These are phyloP conservation scores for Myiotriccus ornatus DNA, from an alignment of 2,797 vertebrate species.

Conservation along the genomic window DNA sequence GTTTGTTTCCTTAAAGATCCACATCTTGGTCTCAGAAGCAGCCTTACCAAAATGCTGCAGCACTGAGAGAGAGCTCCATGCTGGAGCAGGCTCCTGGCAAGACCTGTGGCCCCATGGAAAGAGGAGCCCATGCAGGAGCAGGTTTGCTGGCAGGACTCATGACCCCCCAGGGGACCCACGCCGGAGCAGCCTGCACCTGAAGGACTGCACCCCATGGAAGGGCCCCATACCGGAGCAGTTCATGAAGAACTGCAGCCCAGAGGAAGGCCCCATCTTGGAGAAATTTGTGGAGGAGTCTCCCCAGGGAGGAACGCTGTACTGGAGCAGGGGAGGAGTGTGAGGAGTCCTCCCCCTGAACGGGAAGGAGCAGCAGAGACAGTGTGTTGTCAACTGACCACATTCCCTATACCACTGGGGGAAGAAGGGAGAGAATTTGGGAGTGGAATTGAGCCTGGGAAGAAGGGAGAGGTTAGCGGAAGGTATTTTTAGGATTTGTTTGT, in stretches of 20 bases:
- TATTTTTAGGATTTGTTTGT: not conserved
- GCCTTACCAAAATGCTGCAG: not conserved
- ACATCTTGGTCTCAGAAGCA: not conserved
- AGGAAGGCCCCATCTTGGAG: rapidly evolving
- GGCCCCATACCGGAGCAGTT: not conserved
- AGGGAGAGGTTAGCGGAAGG: not conserved
- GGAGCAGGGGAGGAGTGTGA: not conserved
- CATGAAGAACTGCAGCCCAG: not conserved
- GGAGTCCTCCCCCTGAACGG: not conserved
- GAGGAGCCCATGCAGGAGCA: not conserved
- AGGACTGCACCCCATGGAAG: not conserved
- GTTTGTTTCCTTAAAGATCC: not conserved
- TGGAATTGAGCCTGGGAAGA: not conserved
- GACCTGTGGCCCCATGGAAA: not conserved
- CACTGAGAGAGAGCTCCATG: not conserved
- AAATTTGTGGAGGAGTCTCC: not conserved
- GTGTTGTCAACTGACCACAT: not conserved
- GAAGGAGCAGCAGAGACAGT: not conserved
- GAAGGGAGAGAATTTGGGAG: not conserved
- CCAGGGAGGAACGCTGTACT: rapidly evolving
- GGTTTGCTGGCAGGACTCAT: not conserved
- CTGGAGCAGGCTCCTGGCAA: not conserved
- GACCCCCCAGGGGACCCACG: too few species aligned
- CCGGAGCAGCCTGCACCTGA: not conserved
- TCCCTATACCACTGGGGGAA: rapidly evolving